Evolutionary conservation across 1,140 invertebrate species (phyloP).

Genomic region (Eumaeus atala): DNA sequence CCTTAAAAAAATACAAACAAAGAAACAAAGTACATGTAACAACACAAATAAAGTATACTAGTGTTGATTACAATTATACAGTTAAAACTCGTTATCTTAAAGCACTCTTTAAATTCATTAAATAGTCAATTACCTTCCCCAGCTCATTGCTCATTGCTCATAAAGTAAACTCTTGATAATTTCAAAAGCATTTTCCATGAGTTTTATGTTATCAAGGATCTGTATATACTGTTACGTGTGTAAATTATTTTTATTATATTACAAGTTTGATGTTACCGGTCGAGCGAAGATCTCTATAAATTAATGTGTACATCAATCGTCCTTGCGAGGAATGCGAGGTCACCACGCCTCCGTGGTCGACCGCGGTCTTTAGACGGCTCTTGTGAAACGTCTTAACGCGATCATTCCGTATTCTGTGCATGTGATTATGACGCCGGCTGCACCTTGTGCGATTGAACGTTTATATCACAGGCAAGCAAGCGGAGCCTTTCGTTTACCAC

Average conservation of each 20-base stretch:
- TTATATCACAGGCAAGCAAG: not conserved
- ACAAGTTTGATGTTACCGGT: constrained; percentile 14
- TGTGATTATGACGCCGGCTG: constrained; percentile 41
- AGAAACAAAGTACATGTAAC: too few species aligned
- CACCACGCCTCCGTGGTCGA: constrained; percentile 49
- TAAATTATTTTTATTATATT: not conserved
- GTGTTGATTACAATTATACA: too few species aligned
- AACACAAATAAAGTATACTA: too few species aligned
- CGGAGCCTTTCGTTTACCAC: constrained; percentile 5
- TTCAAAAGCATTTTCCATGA: too few species aligned
- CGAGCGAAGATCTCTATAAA: constrained; percentile 24
- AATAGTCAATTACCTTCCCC: too few species aligned
- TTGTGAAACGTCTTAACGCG: constrained; percentile 50
- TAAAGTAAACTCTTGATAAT: too few species aligned
- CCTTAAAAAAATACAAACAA: too few species aligned
- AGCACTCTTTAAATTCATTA: too few species aligned
- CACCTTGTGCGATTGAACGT: constrained; percentile 27
- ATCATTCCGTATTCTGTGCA: constrained; percentile 54
- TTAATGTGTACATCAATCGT: constrained; percentile 54
- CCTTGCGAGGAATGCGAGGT: constrained; percentile 73
- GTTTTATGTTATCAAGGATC: too few species aligned
- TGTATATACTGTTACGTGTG: not conserved
- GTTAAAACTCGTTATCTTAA: too few species aligned
- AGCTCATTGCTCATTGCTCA: too few species aligned
- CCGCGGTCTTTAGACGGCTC: too few species aligned